Evolutionary conservation across 1,140 invertebrate species (phyloP).

Genomic region (Cyrtorhinus lividipennis): DNA sequence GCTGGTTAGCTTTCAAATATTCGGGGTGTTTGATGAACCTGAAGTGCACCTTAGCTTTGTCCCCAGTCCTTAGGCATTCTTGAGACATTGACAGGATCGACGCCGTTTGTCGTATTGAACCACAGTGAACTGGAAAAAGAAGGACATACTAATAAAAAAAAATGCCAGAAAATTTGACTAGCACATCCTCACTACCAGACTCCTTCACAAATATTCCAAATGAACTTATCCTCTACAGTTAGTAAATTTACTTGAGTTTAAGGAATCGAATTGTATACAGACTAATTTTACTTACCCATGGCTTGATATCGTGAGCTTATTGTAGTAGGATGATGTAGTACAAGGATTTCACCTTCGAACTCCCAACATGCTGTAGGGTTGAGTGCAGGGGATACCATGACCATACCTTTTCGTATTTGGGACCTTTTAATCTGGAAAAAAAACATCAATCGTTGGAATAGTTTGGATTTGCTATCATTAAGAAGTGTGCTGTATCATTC

Average conservation of each 20-base stretch:
- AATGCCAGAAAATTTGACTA: not conserved
- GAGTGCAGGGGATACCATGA: conserved; percentile 82
- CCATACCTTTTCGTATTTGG: conserved; percentile 97
- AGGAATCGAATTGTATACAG: not conserved
- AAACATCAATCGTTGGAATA: conserved; percentile 18
- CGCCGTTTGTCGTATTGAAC: conserved; percentile 94
- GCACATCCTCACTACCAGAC: not conserved
- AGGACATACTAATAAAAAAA: not conserved
- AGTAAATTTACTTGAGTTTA: not conserved
- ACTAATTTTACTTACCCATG: conserved; percentile 56
- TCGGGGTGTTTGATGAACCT: conserved; percentile 98
- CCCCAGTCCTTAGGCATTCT: conserved; percentile 91
- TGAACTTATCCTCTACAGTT: not conserved
- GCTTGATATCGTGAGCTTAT: conserved; percentile 96
- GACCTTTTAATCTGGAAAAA: conserved; percentile 73
- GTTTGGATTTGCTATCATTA: no score
- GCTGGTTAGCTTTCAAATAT: conserved; percentile 78
- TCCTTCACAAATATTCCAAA: not conserved
- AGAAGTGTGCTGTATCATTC: not conserved
- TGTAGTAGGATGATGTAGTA: conserved; percentile 97
- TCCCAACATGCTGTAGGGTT: conserved; percentile 98
- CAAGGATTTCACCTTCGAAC: conserved; percentile 96
- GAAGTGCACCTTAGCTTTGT: conserved; percentile 85
- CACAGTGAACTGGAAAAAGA: conserved; percentile 74
- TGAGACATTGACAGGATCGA: conserved; percentile 91